phyloP scores from a whole-genome alignment of 2,797 vertebrate species.

The Bryconaethiops microstoma region DNA sequence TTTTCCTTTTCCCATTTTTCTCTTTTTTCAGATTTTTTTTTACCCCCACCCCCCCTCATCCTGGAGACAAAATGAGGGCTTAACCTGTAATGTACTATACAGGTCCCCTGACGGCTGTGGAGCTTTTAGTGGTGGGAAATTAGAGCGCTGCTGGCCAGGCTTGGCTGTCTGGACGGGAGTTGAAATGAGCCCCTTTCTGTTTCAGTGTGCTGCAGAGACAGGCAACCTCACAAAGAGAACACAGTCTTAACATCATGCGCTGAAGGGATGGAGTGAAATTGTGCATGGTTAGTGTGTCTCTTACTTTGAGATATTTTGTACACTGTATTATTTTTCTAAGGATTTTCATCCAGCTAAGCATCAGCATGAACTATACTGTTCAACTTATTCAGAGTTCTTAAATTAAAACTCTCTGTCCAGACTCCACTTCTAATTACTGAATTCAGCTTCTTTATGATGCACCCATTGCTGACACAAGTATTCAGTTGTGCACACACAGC shows the following conservation, averaged over 20 bases:
- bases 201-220: constrained; percentile 44
- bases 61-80: constrained; percentile 79
- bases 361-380: not conserved
- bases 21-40: constrained; percentile 71
- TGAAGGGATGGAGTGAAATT: not conserved
- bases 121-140: constrained; percentile 77
- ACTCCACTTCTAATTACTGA: too few species aligned
- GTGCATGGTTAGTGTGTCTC: not conserved
- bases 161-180: constrained; percentile 39
- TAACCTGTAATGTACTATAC: constrained; percentile 85
- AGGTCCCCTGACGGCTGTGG: constrained; percentile 79
- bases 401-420: not conserved
- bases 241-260: not conserved
- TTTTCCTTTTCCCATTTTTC: constrained; percentile 16
- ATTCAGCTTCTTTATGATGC: not conserved
- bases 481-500: not conserved
- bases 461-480: not conserved
- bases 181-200: constrained; percentile 32
- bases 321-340: not conserved
- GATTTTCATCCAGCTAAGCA: not conserved
- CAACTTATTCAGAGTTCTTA: not conserved
- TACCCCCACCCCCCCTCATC: constrained; percentile 61
- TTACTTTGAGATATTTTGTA: not conserved
- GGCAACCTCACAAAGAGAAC: not conserved
- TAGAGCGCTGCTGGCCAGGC: constrained; percentile 54